A percentile compares a stretch with the other conserved stretches of the same genome.
phyloP scores from a whole-genome alignment of 2,797 vertebrate genomes.

The Naso thynnoides region DNA sequence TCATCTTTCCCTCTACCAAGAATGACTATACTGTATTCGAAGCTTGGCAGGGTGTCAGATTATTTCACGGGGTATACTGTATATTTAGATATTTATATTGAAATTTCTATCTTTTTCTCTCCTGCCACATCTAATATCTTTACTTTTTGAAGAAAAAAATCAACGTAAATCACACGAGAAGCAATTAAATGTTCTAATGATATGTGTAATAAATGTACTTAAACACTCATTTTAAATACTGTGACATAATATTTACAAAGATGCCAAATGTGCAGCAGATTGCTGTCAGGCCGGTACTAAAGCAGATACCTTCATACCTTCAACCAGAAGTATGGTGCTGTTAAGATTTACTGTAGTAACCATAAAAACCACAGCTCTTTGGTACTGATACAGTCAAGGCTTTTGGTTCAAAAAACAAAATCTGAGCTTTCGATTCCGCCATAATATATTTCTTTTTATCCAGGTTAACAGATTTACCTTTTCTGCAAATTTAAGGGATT shows the following conservation, averaged over 20 bases:
- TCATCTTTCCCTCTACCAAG: constrained; percentile 57
- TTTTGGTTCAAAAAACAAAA: constrained; percentile 8
- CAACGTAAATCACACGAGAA: constrained; percentile 72
- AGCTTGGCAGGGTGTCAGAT: constrained; percentile 74
- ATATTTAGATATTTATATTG: constrained; percentile 88
- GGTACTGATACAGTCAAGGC: constrained; percentile 50
- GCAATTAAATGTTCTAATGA: constrained; percentile 79
- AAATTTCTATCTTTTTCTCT: constrained; percentile 75
- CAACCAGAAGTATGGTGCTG: constrained; percentile 53
- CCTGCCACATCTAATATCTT: constrained; percentile 66
- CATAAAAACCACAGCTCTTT: constrained; percentile 45
- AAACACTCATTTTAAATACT: constrained; percentile 81
- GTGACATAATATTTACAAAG: constrained; percentile 79
- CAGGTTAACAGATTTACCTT: constrained; percentile 1
- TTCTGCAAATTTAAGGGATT: constrained; percentile 38
- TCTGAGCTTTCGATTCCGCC: constrained; percentile 48
- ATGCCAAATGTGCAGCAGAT: constrained; percentile 76
- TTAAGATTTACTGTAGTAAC: constrained; percentile 46
- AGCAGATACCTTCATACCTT: constrained; percentile 54
- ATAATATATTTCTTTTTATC: constrained; percentile 29
- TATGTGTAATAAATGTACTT: constrained; percentile 77
- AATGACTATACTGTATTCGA: constrained; percentile 71
- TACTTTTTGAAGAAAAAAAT: constrained; percentile 61
- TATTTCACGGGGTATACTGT: constrained; percentile 78
- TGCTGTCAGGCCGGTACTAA: constrained; percentile 63